phyloP scores from a whole-genome alignment of 2,888 invertebrate species.

The Melangyna quadrimaculata region DNA sequence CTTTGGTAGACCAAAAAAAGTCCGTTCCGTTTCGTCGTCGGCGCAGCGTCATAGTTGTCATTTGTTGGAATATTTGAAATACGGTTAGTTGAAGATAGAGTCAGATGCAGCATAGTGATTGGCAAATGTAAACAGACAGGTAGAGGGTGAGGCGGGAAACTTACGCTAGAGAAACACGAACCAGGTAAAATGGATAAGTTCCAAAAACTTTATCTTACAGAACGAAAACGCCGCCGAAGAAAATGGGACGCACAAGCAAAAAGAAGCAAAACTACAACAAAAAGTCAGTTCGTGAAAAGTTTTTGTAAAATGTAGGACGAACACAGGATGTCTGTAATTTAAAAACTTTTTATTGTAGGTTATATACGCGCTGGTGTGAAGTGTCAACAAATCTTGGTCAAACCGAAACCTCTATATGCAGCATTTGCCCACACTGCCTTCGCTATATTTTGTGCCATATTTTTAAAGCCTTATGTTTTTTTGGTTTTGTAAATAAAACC shows the following conservation, averaged over 20 bases:
- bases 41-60: background rate
- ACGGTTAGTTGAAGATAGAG: background rate
- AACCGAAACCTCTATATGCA: too few species aligned
- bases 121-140: background rate
- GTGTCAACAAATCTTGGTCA: slow-evolving; percentile 49
- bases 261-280: background rate
- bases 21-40: background rate
- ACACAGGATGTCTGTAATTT: slow-evolving; percentile 48
- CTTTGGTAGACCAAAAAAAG: slow-evolving; percentile 29
- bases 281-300: slow-evolving; percentile 42
- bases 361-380: slow-evolving; percentile 27
- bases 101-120: background rate
- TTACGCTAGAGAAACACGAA: slow-evolving; percentile 4
- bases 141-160: background rate
- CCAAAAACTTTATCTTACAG: slow-evolving; percentile 49
- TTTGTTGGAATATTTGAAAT: background rate
- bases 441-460: background rate
- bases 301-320: slow-evolving; percentile 34
- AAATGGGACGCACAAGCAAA: background rate
- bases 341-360: slow-evolving; percentile 37
- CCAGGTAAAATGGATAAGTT: slow-evolving; percentile 43
- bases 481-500: slow-evolving; percentile 26
- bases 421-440: background rate
- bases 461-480: slow-evolving; percentile 21
- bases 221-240: background rate